Evolutionary conservation across 2,888 invertebrate genomes (phyloP).

Genomic region (Pterostichus madidus): DNA sequence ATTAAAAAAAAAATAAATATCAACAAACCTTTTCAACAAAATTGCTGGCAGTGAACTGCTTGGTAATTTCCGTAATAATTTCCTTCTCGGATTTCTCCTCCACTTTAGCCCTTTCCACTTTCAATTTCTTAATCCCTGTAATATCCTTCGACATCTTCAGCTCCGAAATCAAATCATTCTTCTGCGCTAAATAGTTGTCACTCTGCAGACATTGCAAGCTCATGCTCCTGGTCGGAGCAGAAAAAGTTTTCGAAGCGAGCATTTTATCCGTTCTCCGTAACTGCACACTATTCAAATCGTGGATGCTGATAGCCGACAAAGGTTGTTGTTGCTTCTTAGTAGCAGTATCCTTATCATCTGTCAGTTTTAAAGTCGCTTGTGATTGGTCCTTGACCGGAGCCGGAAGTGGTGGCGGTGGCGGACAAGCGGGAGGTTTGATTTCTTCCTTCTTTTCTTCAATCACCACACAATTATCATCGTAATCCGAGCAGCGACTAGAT

Average conservation of each 20-base stretch:
- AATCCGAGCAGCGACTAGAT: constrained; percentile 76
- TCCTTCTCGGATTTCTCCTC: constrained; percentile 91
- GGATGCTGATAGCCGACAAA: constrained; percentile 91
- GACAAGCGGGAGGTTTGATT: constrained; percentile 75
- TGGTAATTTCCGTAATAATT: constrained; percentile 90
- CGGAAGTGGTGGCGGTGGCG: constrained; percentile 79
- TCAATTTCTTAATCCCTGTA: constrained; percentile 95
- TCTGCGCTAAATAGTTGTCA: constrained; percentile 86
- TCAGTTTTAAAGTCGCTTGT: constrained; percentile 74
- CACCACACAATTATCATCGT: constrained; percentile 72
- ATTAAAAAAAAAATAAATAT: constrained; percentile 14
- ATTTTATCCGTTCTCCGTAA: constrained; percentile 87
- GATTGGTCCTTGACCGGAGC: constrained; percentile 69
- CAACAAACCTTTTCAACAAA: constrained; percentile 92
- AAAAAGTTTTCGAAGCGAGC: constrained; percentile 88
- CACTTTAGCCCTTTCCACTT: constrained; percentile 91
- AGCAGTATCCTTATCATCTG: constrained; percentile 70
- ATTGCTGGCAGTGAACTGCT: constrained; percentile 90
- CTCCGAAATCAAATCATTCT: constrained; percentile 94
- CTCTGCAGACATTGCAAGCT: constrained; percentile 86
- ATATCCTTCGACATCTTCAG: constrained; percentile 95
- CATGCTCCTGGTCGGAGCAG: constrained; percentile 88
- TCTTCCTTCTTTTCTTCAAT: constrained; percentile 68
- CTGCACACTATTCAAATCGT: constrained; percentile 91
- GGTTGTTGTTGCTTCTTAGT: constrained; percentile 84